Conservation (phyloP, 2,888 invertebrate genomes). For the Strigamia crassipes region DNA sequence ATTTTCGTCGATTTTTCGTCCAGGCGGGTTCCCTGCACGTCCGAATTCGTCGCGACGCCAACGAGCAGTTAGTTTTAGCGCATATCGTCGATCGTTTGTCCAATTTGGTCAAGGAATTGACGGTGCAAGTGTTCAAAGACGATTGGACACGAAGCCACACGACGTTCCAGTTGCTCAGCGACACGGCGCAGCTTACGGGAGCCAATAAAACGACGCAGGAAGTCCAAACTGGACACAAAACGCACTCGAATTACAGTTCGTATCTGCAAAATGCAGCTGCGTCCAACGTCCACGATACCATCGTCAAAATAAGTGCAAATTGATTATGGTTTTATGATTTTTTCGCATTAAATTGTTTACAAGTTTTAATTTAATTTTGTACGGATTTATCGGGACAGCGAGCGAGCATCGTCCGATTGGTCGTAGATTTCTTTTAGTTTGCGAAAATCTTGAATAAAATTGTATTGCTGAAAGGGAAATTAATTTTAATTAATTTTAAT, state of each 20-base stretch:
- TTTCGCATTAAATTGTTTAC: no score
- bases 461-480: slow-evolving; percentile 46
- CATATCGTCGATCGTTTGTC: slow-evolving; percentile 66
- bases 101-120: slow-evolving; percentile 64
- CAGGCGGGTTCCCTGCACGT: slow-evolving; percentile 67
- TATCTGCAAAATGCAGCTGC: not conserved
- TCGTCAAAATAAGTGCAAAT: not conserved
- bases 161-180: slow-evolving; percentile 51
- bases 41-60: slow-evolving; percentile 66
- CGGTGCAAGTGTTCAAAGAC: slow-evolving; percentile 65
- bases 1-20: slow-evolving; percentile 36
- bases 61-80: slow-evolving; percentile 67
- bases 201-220: not conserved
- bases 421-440: slow-evolving; percentile 18
- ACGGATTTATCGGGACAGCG: not conserved
- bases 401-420: not conserved
- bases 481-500: not conserved
- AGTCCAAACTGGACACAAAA: not conserved
- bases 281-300: not conserved
- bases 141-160: slow-evolving; percentile 58
- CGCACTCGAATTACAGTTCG: slow-evolving; percentile 3
- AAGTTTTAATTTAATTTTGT: no score
- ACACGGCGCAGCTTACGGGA: slow-evolving; percentile 47
- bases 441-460: slow-evolving; percentile 45
- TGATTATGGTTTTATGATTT: no score